A percentile compares a stretch with the other conserved stretches of the same genome.
These are phyloP conservation scores for Yponomeuta cagnagella DNA, from an alignment of 2,888 invertebrate species.

Conservation along the genomic window DNA sequence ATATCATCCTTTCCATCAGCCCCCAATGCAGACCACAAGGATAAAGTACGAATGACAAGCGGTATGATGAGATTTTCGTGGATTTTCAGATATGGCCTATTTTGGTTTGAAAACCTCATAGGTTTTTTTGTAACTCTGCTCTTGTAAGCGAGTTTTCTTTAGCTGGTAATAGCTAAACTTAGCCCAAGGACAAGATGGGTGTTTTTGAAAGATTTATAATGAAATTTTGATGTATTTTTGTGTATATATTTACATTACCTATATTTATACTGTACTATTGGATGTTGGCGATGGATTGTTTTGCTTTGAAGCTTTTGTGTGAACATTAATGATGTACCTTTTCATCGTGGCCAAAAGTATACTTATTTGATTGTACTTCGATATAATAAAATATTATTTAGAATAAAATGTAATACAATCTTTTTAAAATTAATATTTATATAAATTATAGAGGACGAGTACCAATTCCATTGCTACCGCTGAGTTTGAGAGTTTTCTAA, in stretches of 20 bases:
- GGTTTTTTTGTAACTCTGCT: conserved; percentile 4
- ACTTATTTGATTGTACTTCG: neutral
- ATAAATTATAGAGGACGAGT: too few species aligned
- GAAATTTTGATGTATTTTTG: neutral
- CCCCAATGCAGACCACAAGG: conserved; percentile 51
- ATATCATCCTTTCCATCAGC: conserved; percentile 67
- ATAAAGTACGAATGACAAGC: conserved; percentile 2
- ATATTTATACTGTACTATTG: neutral
- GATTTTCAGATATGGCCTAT: neutral
- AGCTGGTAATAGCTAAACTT: neutral
- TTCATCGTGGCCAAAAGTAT: neutral
- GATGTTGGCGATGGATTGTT: conserved; percentile 7
- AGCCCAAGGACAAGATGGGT: neutral
- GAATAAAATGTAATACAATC: neutral
- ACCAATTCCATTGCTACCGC: neutral
- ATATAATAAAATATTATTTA: neutral
- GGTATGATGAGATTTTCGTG: conserved; percentile 4
- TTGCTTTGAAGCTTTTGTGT: conserved; percentile 11
- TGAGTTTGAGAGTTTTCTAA: neutral
- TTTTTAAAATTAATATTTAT: too few species aligned
- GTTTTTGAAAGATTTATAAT: neutral
- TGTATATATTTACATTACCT: conserved; percentile 3
- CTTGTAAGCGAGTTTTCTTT: conserved; percentile 4
- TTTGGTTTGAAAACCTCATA: conserved; percentile 6
- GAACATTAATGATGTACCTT: neutral